Evolutionary conservation across 2,113 vertebrate genomes (phyloP), one percentile per base, ranked within the genome.

Genomic region (Lophotis ruficrista): DNA sequence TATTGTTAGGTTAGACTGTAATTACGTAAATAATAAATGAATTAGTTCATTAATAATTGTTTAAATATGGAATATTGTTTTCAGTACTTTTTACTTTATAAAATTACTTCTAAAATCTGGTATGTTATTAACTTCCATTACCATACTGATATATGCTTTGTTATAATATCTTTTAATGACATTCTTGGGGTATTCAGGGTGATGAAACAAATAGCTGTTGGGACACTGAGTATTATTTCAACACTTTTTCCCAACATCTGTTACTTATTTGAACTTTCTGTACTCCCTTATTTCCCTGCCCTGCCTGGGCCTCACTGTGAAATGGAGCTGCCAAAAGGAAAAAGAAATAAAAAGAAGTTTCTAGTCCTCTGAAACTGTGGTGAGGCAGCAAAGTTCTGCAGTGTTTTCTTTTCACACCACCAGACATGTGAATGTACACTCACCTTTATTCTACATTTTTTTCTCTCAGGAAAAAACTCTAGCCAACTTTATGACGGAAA

Each of bases 211-310:
- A 73, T 43, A 70, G 33, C 23, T 87, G 8, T 66, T 77, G 28
- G 17, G 15, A 35, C n/a, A 64, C 2, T 83, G 37, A 58, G 22
- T 94, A n/a, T 76, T 86, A 19, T 71, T 95, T 88, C 65, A 89
- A 60, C 15, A 16, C 27, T 83, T 84, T 54, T 70, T 81, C 41
- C 24, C 31, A 77, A 60, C 90, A 94, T 93, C 87, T 94, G 93
- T 87, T 96, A 94, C 66, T 65, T 64, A 82, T 95, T 88, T 94
- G 64, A 94, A 50, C 61, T 79, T 90, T 77, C 72, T 76, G 16
- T 91, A 56, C 58, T 88, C 24, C 16, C 28, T 57, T 72, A 57
- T 66, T 94, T 81, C 45, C 60, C 47, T 93, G 35, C 83, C 47
- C 75, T 9, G 2, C 65, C 51, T 94, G 68, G 76, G 68, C 93